Evolutionary conservation across 2,888 invertebrate species (phyloP), one percentile per base, ranked within the genome.

Genomic region (Zhuqinia jingwanae): DNA sequence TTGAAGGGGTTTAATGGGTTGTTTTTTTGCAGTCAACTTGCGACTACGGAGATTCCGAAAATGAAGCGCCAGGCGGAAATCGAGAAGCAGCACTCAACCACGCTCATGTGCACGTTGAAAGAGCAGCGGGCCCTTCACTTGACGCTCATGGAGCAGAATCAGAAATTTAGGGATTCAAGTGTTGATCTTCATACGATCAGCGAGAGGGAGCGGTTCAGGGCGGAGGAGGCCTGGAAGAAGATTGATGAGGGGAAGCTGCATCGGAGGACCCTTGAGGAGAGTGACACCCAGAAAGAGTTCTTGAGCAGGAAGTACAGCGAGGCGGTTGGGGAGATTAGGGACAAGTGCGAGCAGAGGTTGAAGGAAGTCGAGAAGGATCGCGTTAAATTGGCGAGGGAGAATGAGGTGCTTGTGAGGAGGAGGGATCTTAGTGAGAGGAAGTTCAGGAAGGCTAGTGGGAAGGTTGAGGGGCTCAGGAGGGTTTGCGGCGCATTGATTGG

Each of bases 361-460:
- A 10, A 20, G 11, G 78, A 78, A 15, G 1, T 78, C 0, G 78
- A 78, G 22, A 2, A 20, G 25, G 78, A 78, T 22, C 6, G 76
- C n/a, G 30, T 8, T 2, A 53, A 27, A 27, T 27, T 76, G 0
- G 53, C 76, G 1, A 30, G 13, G 5, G 76, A 76, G 20, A 76
- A 76, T n/a, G 53, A 25, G 27, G n/a, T 1, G 8, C 30, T 53
- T 10, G n/a, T 6, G 3, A 25, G 56, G 47, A 45, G 73, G 25
- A 5, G 2, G 13, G 47, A 45, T 1, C 6, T 10, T 6, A 6
- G 10, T 8, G 11, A 47, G 22, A 22, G 45, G 47, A n/a, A 22
- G 45, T 11, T 45, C 10, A 13, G 22, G 5, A 27, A 25, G 42
- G 8, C 8, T 10, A 56, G 17, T 3, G 30, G n/a, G 53, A 20